Evolutionary conservation across 2,797 vertebrate species (phyloP).

Genomic region (Chelonia mydas): DNA sequence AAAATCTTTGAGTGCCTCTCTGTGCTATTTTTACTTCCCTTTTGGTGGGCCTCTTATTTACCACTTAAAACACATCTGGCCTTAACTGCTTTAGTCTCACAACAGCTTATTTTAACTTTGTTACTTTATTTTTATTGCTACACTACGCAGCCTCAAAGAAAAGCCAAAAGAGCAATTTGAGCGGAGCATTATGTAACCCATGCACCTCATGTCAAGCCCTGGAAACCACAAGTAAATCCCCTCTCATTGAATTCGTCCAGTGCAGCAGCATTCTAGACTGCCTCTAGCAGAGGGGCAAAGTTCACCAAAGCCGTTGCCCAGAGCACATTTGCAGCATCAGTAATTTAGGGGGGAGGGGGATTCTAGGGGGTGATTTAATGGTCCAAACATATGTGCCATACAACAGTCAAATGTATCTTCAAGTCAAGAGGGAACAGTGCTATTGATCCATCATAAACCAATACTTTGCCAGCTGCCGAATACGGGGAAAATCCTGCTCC

Average conservation of each 20-base stretch:
- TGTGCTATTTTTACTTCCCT: conserved; percentile 11
- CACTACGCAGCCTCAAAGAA: neutral
- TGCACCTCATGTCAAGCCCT: neutral
- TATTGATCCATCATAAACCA: neutral
- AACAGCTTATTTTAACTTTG: conserved; percentile 30
- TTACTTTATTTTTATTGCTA: neutral
- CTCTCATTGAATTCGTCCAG: neutral
- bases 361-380: neutral
- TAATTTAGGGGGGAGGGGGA: neutral
- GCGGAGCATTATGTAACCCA: conserved; percentile 13
- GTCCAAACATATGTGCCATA: neutral
- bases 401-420: neutral
- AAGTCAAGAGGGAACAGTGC: neutral
- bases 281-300: accelerated
- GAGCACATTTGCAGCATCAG: neutral
- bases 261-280: neutral
- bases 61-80: neutral
- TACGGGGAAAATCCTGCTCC: neutral
- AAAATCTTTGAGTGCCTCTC: neutral
- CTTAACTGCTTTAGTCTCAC: neutral
- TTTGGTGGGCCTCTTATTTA: neutral
- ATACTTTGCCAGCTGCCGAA: neutral
- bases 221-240: conserved; percentile 36
- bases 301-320: neutral
- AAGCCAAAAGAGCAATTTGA: conserved; percentile 27